Evolutionary conservation across 2,113 vertebrate genomes (phyloP).

Genomic region (Spilogale gracilis): DNA sequence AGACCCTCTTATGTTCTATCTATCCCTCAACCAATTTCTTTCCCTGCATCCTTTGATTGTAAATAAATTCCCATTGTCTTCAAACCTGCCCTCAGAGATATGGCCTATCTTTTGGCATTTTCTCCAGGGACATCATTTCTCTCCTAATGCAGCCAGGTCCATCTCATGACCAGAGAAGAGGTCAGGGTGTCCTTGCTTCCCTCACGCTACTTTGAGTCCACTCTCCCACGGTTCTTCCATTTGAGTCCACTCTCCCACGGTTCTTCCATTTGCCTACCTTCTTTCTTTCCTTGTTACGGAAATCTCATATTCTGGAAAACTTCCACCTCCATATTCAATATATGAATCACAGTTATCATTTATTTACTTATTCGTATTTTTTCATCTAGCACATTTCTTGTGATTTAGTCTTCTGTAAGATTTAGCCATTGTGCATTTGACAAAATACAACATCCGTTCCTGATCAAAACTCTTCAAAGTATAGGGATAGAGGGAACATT

Average conservation of each 20-base stretch:
- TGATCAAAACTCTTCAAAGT: too few species aligned
- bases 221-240: not conserved
- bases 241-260: not conserved
- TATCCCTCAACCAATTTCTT: not conserved
- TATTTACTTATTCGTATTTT: not conserved
- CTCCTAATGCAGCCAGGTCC: not conserved
- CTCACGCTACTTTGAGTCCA: not conserved
- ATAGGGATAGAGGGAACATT: too few species aligned
- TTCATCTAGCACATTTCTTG: not conserved
- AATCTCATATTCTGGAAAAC: not conserved
- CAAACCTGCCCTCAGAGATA: not conserved
- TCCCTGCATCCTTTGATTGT: not conserved
- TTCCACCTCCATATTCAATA: not conserved
- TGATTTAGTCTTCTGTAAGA: not conserved
- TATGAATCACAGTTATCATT: not conserved
- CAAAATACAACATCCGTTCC: too few species aligned
- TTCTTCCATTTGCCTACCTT: not conserved
- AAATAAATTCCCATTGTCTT: not conserved
- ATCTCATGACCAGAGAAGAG: not conserved
- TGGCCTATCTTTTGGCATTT: not conserved
- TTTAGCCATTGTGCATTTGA: not conserved
- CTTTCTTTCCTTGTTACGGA: not conserved
- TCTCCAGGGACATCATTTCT: not conserved
- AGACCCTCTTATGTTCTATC: not conserved
- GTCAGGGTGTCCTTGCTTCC: not conserved